A percentile compares a stretch with the other conserved stretches of the same genome.
These are phyloP conservation scores for Drosophila nigritarsus DNA, from an alignment of 2,888 invertebrate genomes.

Conservation along the genomic window DNA sequence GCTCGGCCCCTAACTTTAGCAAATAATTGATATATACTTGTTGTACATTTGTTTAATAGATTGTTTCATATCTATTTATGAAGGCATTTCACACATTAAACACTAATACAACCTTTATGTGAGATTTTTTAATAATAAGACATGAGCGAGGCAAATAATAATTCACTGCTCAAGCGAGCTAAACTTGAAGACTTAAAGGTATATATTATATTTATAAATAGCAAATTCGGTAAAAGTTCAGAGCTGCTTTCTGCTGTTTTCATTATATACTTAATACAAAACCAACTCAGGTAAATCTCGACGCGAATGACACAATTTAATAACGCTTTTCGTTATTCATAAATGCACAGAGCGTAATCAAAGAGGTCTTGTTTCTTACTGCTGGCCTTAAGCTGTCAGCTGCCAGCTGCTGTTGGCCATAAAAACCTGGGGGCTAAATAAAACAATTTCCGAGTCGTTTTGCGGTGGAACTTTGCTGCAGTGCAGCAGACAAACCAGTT, in stretches of 20 bases:
- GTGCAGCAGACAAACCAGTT: slow-evolving; percentile 52
- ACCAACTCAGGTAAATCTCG: too few species aligned
- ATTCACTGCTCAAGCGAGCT: not conserved
- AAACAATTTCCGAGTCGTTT: slow-evolving; percentile 23
- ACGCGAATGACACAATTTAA: not conserved
- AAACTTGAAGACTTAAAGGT: not conserved
- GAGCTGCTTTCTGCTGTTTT: not conserved
- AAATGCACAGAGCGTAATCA: not conserved
- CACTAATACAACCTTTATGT: not conserved
- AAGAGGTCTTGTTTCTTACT: not conserved
- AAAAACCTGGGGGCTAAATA: slow-evolving; percentile 11
- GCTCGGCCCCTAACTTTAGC: not conserved
- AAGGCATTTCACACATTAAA: not conserved
- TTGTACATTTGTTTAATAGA: not conserved
- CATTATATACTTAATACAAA: not conserved
- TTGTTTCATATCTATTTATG: not conserved
- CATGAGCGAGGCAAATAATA: not conserved
- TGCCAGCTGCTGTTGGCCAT: slow-evolving; percentile 16
- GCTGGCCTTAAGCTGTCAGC: slow-evolving; percentile 5
- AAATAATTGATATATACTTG: not conserved
- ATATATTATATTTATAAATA: not conserved
- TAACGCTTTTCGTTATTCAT: slow-evolving; percentile 5
- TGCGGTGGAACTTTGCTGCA: slow-evolving; percentile 14
- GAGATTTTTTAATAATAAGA: not conserved
- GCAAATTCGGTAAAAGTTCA: not conserved